Evolutionary conservation across 2,888 invertebrate genomes (phyloP), one percentile per base, ranked within the genome.

Genomic region (Andrena fulva): DNA sequence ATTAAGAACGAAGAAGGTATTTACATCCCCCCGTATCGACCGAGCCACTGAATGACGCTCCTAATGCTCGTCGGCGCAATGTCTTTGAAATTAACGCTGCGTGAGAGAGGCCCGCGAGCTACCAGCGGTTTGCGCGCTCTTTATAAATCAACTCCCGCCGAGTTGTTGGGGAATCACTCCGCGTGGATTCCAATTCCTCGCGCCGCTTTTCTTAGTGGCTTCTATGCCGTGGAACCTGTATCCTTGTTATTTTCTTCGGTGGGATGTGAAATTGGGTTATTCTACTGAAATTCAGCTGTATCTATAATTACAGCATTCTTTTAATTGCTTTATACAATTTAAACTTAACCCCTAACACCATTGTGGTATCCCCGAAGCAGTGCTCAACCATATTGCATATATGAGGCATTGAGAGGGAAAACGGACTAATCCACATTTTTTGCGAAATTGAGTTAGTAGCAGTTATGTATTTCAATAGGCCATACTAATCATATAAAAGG

Each of bases 71-170:
- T 64, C 48, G 52, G 68, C 66, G 80, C 76, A 64, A 75, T 80
- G 84, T 84, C 80, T 80, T 76, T 75, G 87, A 82, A 87, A 87
- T 87, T 87, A 87, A 88, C 87, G 77, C 84, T 62, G 81, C 81
- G 66, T 84, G 78, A 82, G 71, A 50, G 72, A 70, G 64, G 60
- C 67, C 67, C 54, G 52, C 29, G 66, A 62, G 86, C 77, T 77
- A 60, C 76, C 73, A 67, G 52, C 31, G 62, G 64, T 62, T 20
- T 42, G 56, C 52, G 75, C 64, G 71, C 71, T 80, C 80, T 70
- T 86, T 83, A 77, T 80, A 78, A 87, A 87, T 83, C 83, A 85
- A 79, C 77, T 88, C 77, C 79, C 82, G 76, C 85, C 64, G 81
- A 77, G 77, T 69, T 72, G 75, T 76, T 67, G 79, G 68, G 33